phyloP scores from a whole-genome alignment of 2,888 invertebrate genomes.

The Acanthosoma haemorrhoidale region DNA sequence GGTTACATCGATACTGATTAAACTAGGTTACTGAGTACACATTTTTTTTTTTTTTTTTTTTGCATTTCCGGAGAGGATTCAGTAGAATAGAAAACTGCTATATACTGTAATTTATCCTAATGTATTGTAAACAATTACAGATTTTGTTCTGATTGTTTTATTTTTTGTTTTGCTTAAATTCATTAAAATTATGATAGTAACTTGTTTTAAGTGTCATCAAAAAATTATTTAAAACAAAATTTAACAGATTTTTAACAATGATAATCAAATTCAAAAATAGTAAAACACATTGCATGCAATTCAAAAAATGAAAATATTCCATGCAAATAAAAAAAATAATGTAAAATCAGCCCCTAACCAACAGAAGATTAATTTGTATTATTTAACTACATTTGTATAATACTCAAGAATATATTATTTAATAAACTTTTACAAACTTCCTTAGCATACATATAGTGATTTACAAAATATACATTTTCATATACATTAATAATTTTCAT shows the following conservation, averaged over 20 bases:
- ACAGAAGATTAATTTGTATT: not conserved
- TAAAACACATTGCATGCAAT: not conserved
- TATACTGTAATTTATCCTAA: not conserved
- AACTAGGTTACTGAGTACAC: not conserved
- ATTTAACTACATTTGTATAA: too few species aligned
- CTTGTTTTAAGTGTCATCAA: not conserved
- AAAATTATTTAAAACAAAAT: not conserved
- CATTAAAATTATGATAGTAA: not conserved
- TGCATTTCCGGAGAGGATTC: not conserved
- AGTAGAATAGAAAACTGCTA: not conserved
- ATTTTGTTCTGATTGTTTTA: too few species aligned
- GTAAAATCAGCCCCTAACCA: not conserved
- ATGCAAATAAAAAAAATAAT: not conserved
- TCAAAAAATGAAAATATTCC: not conserved
- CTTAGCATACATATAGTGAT: constrained; percentile 9
- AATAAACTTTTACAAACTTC: constrained; percentile 6
- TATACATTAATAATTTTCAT: constrained; percentile 15
- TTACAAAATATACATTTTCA: constrained; percentile 16
- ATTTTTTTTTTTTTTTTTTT: too few species aligned
- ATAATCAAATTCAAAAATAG: too few species aligned
- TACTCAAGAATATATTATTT: not conserved
- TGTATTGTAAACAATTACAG: not conserved
- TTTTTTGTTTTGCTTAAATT: too few species aligned
- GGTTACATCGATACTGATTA: not conserved
- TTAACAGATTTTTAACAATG: too few species aligned